phyloP scores from a whole-genome alignment of 1,140 invertebrate genomes.

The Mactra quadrangularis region DNA sequence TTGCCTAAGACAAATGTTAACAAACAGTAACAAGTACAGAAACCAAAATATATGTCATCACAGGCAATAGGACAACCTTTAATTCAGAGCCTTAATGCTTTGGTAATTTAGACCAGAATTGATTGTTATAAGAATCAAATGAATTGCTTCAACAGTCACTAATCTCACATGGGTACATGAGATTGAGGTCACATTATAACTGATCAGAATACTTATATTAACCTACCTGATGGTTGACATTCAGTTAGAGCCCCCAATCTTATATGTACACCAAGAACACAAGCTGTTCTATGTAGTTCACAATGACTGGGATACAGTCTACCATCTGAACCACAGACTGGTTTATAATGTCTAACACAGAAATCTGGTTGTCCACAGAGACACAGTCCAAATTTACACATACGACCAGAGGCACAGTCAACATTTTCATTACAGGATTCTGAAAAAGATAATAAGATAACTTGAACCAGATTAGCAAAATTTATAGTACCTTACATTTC shows the following conservation, averaged over 20 bases:
- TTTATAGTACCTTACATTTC: not conserved
- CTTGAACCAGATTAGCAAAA: not conserved
- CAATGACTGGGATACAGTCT: constrained; percentile 90
- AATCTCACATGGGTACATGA: too few relatives aligned
- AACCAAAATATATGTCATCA: too few relatives aligned
- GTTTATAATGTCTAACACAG: constrained; percentile 85
- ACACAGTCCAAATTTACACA: constrained; percentile 87
- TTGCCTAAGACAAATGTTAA: too few relatives aligned
- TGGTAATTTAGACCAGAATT: too few relatives aligned
- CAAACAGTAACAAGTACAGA: too few relatives aligned
- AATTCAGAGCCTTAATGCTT: too few relatives aligned
- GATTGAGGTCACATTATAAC: too few relatives aligned
- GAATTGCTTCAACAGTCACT: too few relatives aligned
- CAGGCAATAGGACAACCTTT: too few relatives aligned
- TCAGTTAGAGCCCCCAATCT: constrained; percentile 81
- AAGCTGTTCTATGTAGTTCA: constrained; percentile 89
- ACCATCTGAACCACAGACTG: constrained; percentile 90
- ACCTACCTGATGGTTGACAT: too few relatives aligned
- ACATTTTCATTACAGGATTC: constrained; percentile 71
- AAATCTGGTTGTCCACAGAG: constrained; percentile 87
- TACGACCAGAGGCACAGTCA: constrained; percentile 88
- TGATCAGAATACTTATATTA: too few relatives aligned
- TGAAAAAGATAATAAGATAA: constrained; percentile 55
- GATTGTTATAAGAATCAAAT: too few relatives aligned
- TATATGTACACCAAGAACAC: constrained; percentile 86